phyloP scores from a whole-genome alignment of 2,113 vertebrate species.

The Tupaia chinensis region DNA sequence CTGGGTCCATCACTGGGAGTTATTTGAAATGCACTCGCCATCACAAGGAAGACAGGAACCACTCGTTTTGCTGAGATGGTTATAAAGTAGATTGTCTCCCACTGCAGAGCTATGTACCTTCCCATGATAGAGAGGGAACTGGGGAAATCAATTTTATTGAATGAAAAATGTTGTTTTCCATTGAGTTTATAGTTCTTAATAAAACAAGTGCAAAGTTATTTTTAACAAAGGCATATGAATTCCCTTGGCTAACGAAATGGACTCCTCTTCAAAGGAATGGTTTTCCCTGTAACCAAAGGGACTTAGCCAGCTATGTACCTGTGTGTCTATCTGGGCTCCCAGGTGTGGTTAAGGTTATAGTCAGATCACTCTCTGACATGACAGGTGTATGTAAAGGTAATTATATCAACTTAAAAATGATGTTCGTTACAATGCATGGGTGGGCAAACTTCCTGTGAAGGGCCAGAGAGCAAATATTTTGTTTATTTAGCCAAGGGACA shows the following conservation, averaged over 20 bases:
- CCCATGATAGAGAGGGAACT: neutral
- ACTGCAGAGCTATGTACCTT: neutral
- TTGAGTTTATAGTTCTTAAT: slow-evolving; percentile 10
- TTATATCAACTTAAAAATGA: neutral
- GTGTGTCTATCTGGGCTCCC: neutral
- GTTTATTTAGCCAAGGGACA: neutral
- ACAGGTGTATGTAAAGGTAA: neutral
- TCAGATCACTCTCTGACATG: neutral
- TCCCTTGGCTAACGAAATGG: neutral
- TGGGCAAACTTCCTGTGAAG: neutral
- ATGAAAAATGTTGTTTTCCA: slow-evolving; percentile 44
- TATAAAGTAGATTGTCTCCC: neutral
- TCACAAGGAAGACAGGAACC: neutral
- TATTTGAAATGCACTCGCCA: neutral
- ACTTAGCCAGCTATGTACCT: too few relatives aligned
- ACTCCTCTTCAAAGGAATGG: neutral
- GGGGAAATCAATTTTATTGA: neutral
- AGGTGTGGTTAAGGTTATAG: rapidly evolving
- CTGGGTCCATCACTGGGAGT: neutral
- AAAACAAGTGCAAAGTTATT: slow-evolving; percentile 57
- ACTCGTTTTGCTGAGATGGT: neutral
- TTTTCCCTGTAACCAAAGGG: neutral
- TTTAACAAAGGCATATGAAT: slow-evolving; percentile 10
- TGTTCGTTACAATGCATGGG: neutral
- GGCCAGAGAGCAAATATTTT: neutral